Evolutionary conservation across 1,140 invertebrate species (phyloP).

Genomic region (Aphelenchoides avenae): DNA sequence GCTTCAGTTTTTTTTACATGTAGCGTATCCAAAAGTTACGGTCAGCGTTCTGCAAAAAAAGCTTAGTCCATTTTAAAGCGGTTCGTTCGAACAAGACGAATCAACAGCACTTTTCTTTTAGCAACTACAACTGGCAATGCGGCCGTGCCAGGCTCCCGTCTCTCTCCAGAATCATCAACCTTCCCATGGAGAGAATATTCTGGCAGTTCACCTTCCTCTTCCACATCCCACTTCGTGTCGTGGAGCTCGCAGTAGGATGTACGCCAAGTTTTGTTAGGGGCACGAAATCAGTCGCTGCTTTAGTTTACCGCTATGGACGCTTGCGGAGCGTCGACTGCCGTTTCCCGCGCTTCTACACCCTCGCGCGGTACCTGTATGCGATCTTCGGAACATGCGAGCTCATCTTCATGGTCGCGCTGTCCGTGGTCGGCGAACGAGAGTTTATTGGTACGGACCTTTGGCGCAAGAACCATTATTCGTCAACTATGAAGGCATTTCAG

Average conservation of each 20-base stretch:
- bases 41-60: too few relatives aligned
- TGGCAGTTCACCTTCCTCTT: constrained; percentile 54
- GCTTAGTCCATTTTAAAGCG: too few relatives aligned
- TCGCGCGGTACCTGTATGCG: constrained; percentile 41
- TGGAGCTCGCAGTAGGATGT: constrained; percentile 49
- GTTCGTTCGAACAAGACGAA: too few relatives aligned
- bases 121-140: constrained; percentile 59
- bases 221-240: constrained; percentile 44
- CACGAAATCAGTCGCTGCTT: constrained; percentile 20
- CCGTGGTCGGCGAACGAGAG: constrained; percentile 52
- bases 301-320: constrained; percentile 42
- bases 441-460: constrained; percentile 41
- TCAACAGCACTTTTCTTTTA: constrained; percentile 13
- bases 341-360: constrained; percentile 45
- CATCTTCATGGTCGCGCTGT: constrained; percentile 43
- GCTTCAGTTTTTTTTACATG: too few relatives aligned
- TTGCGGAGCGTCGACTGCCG: constrained; percentile 37
- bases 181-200: constrained; percentile 40
- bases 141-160: too few relatives aligned
- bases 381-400: constrained; percentile 41
- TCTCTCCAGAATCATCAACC: constrained; percentile 29
- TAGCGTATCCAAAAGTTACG: too few relatives aligned
- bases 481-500: constrained; percentile 19
- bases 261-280: constrained; percentile 7
- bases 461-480: constrained; percentile 2